A percentile compares a stretch with the other conserved stretches of the same genome.
Conservation (phyloP, 2,113 vertebrate species). For the Indri indri region DNA sequence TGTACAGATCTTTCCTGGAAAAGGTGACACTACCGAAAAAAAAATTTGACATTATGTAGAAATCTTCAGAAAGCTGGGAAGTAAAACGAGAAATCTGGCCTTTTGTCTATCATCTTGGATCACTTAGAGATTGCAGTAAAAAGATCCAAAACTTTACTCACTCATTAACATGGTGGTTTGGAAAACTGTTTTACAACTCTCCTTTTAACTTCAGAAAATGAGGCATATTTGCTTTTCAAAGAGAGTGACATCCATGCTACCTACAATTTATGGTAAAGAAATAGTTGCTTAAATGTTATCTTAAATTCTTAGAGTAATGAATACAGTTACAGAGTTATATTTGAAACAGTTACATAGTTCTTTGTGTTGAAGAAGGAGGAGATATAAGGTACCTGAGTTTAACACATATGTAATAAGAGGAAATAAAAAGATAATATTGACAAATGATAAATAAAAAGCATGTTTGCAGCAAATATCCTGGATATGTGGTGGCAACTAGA, state of each 20-base stretch:
- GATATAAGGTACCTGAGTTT: background rate
- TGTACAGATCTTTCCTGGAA: constrained; percentile 84
- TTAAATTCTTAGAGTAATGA: background rate
- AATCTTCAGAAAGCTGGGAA: constrained; percentile 86
- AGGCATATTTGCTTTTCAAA: constrained; percentile 50
- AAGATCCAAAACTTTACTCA: constrained; percentile 49
- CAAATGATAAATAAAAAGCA: background rate
- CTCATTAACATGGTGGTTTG: background rate
- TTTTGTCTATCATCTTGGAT: constrained; percentile 25
- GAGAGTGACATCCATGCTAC: background rate
- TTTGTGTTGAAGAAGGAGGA: background rate
- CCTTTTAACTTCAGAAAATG: constrained; percentile 66
- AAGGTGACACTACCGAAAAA: constrained; percentile 82
- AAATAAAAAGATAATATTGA: background rate
- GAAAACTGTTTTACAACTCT: constrained; percentile 48
- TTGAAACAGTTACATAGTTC: background rate
- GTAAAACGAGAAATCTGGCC: constrained; percentile 63
- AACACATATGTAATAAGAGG: background rate
- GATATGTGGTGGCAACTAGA: background rate
- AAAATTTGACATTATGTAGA: constrained; percentile 86
- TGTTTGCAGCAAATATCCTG: background rate
- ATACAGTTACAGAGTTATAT: background rate
- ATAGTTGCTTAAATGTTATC: background rate
- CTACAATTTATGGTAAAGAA: background rate
- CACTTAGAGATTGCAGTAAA: background rate